phyloP scores from a whole-genome alignment of 2,888 invertebrate genomes.

The Meganola albula region DNA sequence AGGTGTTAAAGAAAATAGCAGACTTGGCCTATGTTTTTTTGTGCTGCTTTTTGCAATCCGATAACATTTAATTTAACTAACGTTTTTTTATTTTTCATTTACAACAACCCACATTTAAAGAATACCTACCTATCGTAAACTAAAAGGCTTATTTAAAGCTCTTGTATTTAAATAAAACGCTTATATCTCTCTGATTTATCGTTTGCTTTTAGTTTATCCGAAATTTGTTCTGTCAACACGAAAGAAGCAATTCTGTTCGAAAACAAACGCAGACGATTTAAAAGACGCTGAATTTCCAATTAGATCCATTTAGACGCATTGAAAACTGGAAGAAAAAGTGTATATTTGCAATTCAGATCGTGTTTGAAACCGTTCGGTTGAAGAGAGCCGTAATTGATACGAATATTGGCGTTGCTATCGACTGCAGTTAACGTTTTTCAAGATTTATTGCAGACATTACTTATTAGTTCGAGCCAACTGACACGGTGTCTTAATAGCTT shows the following conservation, averaged over 20 bases:
- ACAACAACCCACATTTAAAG: too few relatives aligned
- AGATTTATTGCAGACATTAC: slow-evolving; percentile 20
- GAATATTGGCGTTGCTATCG: slow-evolving; percentile 37
- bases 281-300: slow-evolving; percentile 51
- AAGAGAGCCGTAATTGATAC: slow-evolving; percentile 60
- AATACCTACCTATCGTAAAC: too few relatives aligned
- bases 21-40: too few relatives aligned
- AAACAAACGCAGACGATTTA: slow-evolving; percentile 29
- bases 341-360: slow-evolving; percentile 62
- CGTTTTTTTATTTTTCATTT: too few relatives aligned
- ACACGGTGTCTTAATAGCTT: too few relatives aligned
- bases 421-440: slow-evolving; percentile 16
- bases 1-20: too few relatives aligned
- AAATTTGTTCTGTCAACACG: neutral
- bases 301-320: slow-evolving; percentile 47
- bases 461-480: too few relatives aligned
- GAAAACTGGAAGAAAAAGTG: slow-evolving; percentile 42
- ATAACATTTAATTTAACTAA: too few relatives aligned
- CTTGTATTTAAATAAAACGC: too few relatives aligned
- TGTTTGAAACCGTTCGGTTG: slow-evolving; percentile 44
- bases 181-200: too few relatives aligned
- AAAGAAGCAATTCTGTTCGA: slow-evolving; percentile 25
- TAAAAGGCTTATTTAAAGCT: too few relatives aligned
- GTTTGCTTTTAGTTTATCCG: neutral
- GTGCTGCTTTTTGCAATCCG: too few relatives aligned